A percentile compares a stretch with the other conserved stretches of the same genome.
Conservation (phyloP, 2,113 vertebrate genomes). For the Bos javanicus region DNA sequence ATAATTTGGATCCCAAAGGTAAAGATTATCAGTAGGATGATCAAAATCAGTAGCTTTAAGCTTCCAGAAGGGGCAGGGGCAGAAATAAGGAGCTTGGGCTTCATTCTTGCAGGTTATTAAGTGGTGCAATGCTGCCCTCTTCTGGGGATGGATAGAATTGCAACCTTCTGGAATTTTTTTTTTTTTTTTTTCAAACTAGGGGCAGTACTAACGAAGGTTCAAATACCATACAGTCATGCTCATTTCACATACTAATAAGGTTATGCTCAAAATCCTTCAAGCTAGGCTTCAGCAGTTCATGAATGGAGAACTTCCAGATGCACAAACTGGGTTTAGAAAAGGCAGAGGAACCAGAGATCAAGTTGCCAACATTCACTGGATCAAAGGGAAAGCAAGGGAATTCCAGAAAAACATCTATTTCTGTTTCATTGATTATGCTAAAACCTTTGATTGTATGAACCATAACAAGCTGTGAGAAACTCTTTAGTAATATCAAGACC, state of each 20-base stretch:
- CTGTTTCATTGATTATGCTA: not conserved
- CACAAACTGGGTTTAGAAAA: not conserved
- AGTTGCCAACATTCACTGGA: not conserved
- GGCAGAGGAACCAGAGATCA: not conserved
- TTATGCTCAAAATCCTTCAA: not conserved
- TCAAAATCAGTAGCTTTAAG: not conserved
- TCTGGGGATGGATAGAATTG: accelerated
- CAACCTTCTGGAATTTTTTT: not conserved
- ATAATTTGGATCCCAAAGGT: not conserved
- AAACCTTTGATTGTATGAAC: not conserved
- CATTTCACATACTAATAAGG: not conserved
- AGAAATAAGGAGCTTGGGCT: accelerated
- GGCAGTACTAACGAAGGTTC: not conserved
- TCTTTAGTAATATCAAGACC: not conserved
- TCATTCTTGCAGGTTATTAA: accelerated
- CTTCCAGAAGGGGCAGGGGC: not conserved
- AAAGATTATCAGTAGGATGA: not conserved
- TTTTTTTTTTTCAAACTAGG: not conserved
- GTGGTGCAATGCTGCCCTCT: not conserved
- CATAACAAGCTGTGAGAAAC: not conserved
- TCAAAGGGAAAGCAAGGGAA: not conserved
- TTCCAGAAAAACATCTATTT: not conserved
- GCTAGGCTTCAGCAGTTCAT: not conserved
- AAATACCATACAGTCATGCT: not conserved
- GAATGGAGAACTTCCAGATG: not conserved